A percentile compares a stretch with the other conserved stretches of the same genome.
These are phyloP conservation scores for Tetanocera ferruginea DNA, from an alignment of 2,888 invertebrate species.

Conservation along the genomic window DNA sequence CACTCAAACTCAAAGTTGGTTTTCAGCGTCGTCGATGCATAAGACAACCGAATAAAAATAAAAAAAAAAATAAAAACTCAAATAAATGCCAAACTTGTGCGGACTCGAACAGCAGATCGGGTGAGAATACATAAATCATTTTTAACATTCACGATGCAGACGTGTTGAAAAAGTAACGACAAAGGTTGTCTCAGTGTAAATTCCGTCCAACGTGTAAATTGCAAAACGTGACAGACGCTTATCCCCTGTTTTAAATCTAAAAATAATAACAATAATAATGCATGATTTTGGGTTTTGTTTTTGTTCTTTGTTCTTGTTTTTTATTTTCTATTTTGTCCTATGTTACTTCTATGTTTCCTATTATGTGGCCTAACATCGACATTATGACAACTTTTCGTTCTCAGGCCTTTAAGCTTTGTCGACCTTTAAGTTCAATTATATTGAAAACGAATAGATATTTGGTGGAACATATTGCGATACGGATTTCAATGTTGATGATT, in stretches of 20 bases:
- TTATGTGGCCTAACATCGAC: conserved; percentile 12
- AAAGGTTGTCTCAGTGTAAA: conserved; percentile 15
- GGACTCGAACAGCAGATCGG: conserved; percentile 21
- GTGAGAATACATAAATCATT: conserved; percentile 30
- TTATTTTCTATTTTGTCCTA: neutral
- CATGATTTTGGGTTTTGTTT: conserved; percentile 9
- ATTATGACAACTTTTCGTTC: conserved; percentile 17
- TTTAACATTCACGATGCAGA: conserved; percentile 25
- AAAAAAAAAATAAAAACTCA: neutral
- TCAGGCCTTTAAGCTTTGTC: neutral
- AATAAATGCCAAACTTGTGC: conserved; percentile 30
- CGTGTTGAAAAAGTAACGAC: conserved; percentile 28
- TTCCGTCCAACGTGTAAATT: conserved; percentile 25
- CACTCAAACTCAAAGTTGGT: neutral
- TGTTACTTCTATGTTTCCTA: neutral
- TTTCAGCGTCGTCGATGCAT: neutral
- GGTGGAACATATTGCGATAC: too few relatives aligned
- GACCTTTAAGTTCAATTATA: neutral
- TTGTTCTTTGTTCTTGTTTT: neutral
- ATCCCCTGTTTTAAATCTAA: conserved; percentile 19
- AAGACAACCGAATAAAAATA: neutral
- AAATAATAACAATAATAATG: conserved; percentile 31
- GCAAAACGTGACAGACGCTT: conserved; percentile 28
- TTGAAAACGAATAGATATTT: neutral
- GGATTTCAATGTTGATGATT: too few relatives aligned